Evolutionary conservation across 2,888 invertebrate species (phyloP), one percentile per base, ranked within the genome.

Genomic region (Sycophila texana): DNA sequence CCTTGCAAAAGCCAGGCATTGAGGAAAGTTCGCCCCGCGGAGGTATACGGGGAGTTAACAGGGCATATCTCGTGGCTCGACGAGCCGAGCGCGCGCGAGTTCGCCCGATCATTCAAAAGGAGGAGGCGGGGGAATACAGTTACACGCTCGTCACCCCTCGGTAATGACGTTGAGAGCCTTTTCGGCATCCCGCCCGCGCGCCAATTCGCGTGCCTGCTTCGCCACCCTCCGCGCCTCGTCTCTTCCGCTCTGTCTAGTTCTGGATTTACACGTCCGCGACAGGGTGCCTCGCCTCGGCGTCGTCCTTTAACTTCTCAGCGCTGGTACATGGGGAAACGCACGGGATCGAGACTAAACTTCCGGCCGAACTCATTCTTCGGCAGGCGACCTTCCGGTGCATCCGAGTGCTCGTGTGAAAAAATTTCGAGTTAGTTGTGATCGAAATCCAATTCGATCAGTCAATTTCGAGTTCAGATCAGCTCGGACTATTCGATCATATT

Each of bases 131-230:
- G 22, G 14, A 86, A 85, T 85, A 85, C 84, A 84, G 87, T 86
- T 86, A 86, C 85, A 85, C 83, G 84, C 85, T 84, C 86, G 85
- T 86, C 86, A 86, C 84, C 86, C 84, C 83, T 16, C 84, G 83
- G 83, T 85, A 84, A 86, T 84, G 81, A 83, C 82, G 81, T 83
- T 81, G 84, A 80, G 82, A 82, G 83, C 82, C 84, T 86, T 85
- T 84, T 84, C 83, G 20, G 12, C 60, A 14, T 26, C 26, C 26
- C 60, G 26, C 26, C 12, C 60, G 58, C 18, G 20, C 58, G 20
- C 63, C 63, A 63, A 63, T 63, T 63, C 63, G 47, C 63, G 63
- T 63, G 63, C 63, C 47, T 47, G 18, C 18, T 47, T 58, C 47
- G 14, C 2, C 47, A 12, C 10, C 47, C 61, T 61, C 39, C 13